Percentiles rank a stretch among this genome's conserved stretches.
Evolutionary conservation across 2,113 vertebrate genomes (phyloP).

Genomic region (Macrotus californicus): DNA sequence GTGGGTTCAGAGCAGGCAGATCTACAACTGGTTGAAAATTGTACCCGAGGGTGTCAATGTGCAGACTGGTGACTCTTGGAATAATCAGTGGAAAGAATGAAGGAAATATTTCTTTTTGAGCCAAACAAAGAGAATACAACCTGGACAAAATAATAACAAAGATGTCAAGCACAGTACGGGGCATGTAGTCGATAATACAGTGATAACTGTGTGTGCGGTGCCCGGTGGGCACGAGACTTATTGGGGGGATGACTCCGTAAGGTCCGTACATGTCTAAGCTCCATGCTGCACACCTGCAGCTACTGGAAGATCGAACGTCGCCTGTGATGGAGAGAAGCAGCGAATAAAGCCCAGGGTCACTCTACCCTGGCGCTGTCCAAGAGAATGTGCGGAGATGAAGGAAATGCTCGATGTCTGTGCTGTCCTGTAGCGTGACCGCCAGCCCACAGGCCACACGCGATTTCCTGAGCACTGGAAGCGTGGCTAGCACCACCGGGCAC

Average conservation of each 20-base stretch:
- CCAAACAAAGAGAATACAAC: background rate
- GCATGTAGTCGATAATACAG: background rate
- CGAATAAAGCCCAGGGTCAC: background rate
- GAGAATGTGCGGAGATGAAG: background rate
- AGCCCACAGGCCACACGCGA: background rate
- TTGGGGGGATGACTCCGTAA: background rate
- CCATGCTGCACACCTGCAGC: background rate
- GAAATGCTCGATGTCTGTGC: background rate
- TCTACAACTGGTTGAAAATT: background rate
- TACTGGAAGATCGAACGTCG: background rate
- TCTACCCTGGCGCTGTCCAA: background rate
- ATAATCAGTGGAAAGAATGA: background rate
- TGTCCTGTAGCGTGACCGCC: background rate
- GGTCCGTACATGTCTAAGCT: background rate
- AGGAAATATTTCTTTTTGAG: background rate
- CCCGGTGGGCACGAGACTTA: background rate
- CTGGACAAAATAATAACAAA: background rate
- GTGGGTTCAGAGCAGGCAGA: background rate
- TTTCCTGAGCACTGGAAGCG: background rate
- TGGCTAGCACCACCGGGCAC: background rate
- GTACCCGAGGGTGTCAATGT: background rate
- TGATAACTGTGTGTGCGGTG: background rate
- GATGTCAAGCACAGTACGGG: background rate
- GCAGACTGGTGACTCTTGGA: background rate
- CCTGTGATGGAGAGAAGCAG: background rate